Percentiles rank a stretch among this genome's conserved stretches.
Evolutionary conservation across 2,888 invertebrate genomes (phyloP).

Genomic region (Eupithecia subumbrata): DNA sequence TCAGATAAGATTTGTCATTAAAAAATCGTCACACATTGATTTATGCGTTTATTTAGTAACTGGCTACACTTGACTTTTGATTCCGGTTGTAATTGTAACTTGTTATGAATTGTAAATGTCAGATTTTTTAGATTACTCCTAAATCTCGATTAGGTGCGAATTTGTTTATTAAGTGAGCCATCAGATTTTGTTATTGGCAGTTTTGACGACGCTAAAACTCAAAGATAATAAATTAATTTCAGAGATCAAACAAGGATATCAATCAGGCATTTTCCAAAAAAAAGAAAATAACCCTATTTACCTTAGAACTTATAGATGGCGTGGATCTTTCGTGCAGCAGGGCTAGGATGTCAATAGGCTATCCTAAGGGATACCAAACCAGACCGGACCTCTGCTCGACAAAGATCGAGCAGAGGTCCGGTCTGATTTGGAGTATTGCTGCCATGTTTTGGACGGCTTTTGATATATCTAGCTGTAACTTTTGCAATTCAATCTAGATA

Average conservation of each 20-base stretch:
- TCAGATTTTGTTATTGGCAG: background rate
- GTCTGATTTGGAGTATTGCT: no score
- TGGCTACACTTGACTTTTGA: conserved; percentile 31
- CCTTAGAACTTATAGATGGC: no score
- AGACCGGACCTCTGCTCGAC: no score
- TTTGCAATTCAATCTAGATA: no score
- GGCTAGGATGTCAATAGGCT: no score
- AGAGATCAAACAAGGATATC: background rate
- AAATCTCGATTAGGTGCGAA: conserved; percentile 9
- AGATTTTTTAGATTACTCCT: conserved; percentile 17
- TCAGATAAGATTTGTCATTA: conserved; percentile 13
- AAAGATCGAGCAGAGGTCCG: no score
- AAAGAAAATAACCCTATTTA: no score
- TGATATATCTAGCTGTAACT: no score
- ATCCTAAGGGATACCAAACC: no score
- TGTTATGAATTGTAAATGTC: conserved; percentile 30
- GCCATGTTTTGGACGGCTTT: no score
- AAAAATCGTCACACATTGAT: conserved; percentile 8
- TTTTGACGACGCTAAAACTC: background rate
- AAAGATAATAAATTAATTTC: background rate
- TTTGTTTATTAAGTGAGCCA: conserved; percentile 7
- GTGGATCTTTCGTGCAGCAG: no score
- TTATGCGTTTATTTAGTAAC: conserved; percentile 23
- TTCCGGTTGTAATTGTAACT: conserved; percentile 9
- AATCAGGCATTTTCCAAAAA: no score